Percentiles rank a stretch among this genome's conserved stretches.
Conservation (phyloP, 2,797 vertebrate genomes). For the Heterohyrax brucei region DNA sequence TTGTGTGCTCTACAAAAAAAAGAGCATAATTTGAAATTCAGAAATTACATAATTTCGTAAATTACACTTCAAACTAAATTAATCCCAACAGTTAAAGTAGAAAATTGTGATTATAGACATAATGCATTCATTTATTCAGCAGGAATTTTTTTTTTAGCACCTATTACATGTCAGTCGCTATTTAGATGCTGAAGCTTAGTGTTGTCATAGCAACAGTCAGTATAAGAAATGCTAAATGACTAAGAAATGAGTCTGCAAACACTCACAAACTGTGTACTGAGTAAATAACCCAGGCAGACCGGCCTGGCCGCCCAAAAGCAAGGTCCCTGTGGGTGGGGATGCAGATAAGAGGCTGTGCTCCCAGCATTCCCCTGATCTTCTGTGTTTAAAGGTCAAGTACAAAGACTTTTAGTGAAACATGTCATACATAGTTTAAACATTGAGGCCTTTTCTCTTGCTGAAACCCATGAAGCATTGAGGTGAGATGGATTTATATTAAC, state of each 20-base stretch:
- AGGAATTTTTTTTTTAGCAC: conserved; percentile 4
- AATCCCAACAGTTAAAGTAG: neutral
- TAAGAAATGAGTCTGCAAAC: neutral
- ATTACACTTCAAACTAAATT: neutral
- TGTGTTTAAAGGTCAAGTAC: neutral
- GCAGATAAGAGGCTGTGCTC: neutral
- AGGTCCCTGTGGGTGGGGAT: neutral
- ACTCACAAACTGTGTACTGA: neutral
- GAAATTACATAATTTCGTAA: neutral
- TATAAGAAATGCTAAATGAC: neutral
- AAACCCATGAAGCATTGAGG: neutral
- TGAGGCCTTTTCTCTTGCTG: neutral
- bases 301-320: neutral
- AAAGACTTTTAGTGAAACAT: neutral
- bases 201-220: neutral
- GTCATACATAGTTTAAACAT: neutral
- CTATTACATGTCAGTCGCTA: neutral
- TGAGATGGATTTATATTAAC: neutral
- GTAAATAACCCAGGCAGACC: neutral
- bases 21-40: neutral
- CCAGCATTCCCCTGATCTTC: neutral
- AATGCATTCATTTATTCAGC: neutral
- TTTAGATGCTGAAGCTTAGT: neutral
- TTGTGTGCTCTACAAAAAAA: neutral
- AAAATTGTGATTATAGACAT: neutral